Conservation (phyloP, 2,888 invertebrate genomes). For the Lochmaea capreae region DNA sequence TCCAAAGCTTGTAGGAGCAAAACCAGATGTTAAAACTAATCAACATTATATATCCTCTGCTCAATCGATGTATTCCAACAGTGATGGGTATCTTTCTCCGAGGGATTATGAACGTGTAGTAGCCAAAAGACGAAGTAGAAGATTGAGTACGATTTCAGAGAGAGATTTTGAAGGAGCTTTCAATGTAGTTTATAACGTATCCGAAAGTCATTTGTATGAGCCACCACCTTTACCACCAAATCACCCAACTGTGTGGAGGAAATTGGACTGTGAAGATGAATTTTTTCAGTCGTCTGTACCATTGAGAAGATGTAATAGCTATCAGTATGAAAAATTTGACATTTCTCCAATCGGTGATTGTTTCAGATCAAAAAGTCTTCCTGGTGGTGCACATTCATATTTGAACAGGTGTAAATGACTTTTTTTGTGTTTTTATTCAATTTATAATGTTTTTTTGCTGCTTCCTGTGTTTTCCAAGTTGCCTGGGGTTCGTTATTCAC, state of each 20-base stretch:
- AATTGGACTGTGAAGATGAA: conserved; percentile 12
- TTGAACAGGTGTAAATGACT: not conserved
- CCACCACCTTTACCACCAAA: conserved; percentile 38
- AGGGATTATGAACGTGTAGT: conserved; percentile 24
- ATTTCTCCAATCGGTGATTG: not conserved
- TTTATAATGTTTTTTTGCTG: too few species aligned
- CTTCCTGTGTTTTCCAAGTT: too few species aligned
- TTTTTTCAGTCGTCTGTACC: not conserved
- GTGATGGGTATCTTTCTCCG: conserved; percentile 41
- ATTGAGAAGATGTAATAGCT: conserved; percentile 3
- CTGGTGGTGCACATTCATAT: not conserved
- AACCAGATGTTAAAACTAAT: conserved; percentile 1
- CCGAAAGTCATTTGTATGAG: conserved; percentile 23
- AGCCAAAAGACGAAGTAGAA: conserved; percentile 23
- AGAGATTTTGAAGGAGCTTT: conserved; percentile 30
- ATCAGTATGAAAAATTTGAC: not conserved
- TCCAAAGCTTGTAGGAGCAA: conserved; percentile 37
- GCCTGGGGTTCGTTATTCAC: too few species aligned
- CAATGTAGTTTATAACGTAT: conserved; percentile 13
- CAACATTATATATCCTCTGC: conserved; percentile 4
- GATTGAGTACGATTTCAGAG: conserved; percentile 36
- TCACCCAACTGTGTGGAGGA: conserved; percentile 29
- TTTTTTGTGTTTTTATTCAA: too few species aligned
- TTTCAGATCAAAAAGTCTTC: conserved; percentile 17
- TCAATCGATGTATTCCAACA: conserved; percentile 36